Evolutionary conservation across 2,113 vertebrate genomes (phyloP).

Genomic region (Stegostoma tigrinum): DNA sequence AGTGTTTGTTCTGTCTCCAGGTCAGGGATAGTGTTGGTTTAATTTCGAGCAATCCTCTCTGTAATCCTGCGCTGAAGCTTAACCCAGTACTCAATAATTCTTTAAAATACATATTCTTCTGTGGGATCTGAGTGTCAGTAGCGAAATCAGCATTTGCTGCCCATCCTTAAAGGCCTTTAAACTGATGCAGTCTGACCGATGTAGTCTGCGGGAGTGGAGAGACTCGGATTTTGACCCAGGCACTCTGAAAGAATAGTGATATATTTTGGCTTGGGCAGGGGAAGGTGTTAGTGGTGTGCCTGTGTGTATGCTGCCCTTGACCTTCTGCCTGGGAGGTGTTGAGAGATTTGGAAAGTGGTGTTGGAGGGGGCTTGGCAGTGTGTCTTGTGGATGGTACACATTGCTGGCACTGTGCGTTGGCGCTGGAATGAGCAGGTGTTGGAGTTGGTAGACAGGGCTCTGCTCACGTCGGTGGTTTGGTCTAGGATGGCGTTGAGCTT

Average conservation of each 20-base stretch:
- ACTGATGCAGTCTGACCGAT: no score
- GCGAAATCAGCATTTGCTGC: neutral
- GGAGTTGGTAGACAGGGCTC: no score
- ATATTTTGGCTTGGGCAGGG: neutral
- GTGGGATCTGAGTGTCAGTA: neutral
- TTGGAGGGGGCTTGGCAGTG: neutral
- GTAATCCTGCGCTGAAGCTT: neutral
- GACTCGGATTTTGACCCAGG: neutral
- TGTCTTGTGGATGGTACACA: neutral
- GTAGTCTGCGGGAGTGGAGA: neutral
- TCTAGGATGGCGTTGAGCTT: neutral
- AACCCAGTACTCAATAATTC: neutral
- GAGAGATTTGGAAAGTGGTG: neutral
- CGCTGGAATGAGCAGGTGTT: neutral
- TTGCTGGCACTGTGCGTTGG: neutral
- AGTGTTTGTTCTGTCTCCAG: neutral
- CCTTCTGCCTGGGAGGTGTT: neutral
- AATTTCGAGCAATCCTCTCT: neutral
- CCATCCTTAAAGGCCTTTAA: neutral
- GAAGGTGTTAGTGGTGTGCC: neutral
- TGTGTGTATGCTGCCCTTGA: neutral
- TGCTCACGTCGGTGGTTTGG: neutral
- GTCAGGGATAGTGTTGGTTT: no score
- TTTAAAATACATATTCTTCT: no score
- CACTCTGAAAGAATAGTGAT: neutral